phyloP scores from a whole-genome alignment of 2,113 vertebrate genomes.

The Ochotona princeps region DNA sequence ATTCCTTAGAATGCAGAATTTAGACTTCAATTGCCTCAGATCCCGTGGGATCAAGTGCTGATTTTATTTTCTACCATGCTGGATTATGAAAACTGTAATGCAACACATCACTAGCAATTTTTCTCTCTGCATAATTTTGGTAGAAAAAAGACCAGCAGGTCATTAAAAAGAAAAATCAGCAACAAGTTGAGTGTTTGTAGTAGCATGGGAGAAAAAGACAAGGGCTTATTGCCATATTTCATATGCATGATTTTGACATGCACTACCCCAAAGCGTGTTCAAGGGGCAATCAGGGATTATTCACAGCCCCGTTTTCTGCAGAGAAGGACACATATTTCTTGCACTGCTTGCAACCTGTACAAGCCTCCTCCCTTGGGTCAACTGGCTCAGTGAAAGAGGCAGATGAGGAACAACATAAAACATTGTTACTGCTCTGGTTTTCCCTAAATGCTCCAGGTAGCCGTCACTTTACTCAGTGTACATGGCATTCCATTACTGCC shows the following conservation, averaged over 20 bases:
- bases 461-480: conserved; percentile 82
- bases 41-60: conserved; percentile 1
- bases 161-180: neutral
- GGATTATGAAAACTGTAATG: conserved; percentile 47
- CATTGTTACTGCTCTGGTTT: conserved; percentile 81
- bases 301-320: neutral
- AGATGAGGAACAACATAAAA: conserved; percentile 80
- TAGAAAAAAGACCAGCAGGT: neutral
- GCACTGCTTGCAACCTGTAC: conserved; percentile 35
- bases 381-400: conserved; percentile 73
- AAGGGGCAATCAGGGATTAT: conserved; percentile 29
- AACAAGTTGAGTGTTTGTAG: conserved; percentile 12
- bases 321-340: neutral
- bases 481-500: conserved; percentile 84
- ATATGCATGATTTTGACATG: neutral
- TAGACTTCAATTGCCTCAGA: conserved; percentile 11
- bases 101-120: neutral
- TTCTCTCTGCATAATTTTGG: neutral
- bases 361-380: conserved; percentile 72
- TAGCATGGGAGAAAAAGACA: neutral
- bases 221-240: neutral
- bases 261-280: neutral
- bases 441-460: conserved; percentile 85
- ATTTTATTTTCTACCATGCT: conserved; percentile 38
- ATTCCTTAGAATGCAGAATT: conserved; percentile 23